Base-by-base conservation (phyloP, 1,140 invertebrate genomes). In the Drosophila pseudoananassae region DNA sequence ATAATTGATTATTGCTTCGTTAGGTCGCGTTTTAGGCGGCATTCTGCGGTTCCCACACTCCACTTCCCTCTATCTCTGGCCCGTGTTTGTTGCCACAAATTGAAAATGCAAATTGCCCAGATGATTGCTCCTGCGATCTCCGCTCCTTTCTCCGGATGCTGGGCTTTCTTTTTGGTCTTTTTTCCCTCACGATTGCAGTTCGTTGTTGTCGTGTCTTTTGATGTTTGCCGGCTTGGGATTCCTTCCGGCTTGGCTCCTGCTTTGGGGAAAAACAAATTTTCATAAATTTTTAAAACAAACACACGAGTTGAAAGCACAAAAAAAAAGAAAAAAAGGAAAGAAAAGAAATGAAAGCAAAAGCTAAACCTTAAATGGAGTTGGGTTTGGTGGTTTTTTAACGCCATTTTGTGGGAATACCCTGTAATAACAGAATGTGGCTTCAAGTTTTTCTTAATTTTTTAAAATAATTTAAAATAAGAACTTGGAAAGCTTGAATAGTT, bases 1-100 rank as follows among this genome's bases (percentile, higher is more conserved):
- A 90, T 90, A 90, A 90, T 90, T 90, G 85, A 90, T 90, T 90
- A 90, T 90, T 90, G 85, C 87, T 90, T 87, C 83, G 83, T 87
- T 87, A 87, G 83, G 66, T 74, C 69, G 75, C 75, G 73, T 73
- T 83, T 83, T 29, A 49, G 63, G 40, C 70, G 52, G 58, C 45
- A 49, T 55, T 78, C 78, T 77, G 73, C 64, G 70, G 75, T 51
- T 50, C 58, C 20, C 50, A 27, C 25, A 27, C 25, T 27, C 25
- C 6, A 5, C 49, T 45, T 54, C 40, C 52, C 53, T 72, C 36
- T 43, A 25, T 50, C 15, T 12, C 77, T 31, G 25, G 25, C 10
- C 33, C 12, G 33, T 82, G 83, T 87, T 87, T 87, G 83, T 88
- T 83, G 83, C 72, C 83, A 84, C 83, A 87, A 87, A 87, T 87